Base-by-base conservation (phyloP, 1,140 invertebrate genomes). In the Aphaenogaster floridana region DNA sequence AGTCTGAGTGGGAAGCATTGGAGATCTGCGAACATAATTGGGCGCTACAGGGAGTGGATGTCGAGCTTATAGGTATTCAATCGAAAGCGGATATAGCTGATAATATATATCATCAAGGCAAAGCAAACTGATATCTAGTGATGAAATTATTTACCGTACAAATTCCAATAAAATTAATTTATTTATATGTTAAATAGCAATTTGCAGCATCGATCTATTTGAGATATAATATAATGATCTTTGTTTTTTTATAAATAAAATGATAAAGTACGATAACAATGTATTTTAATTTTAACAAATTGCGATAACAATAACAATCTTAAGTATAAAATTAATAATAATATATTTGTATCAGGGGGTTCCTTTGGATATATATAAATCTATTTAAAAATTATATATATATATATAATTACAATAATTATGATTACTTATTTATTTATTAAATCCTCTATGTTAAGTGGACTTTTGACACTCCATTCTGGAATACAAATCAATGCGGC, bases 1-100 rank as follows among this genome's bases (percentile, higher is more conserved):
- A 99, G 95, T 98, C 99, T 0, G 99, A 99, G 95, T 99, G 99
- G 99, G 99, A 99, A 96, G 99, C 99, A 3, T 96, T 99, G 11
- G 99, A 99, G 96, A 99, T 99, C 68, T 98, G 97, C 39, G 98
- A 99, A 76, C 99, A 99, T 95, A 97, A 98, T 79, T 99, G 98
- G 98, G 97, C 97, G 0, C 95, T 99, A 6, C 97, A 97, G 88
- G 97, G 97, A 91, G 97, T 97, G 5, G 98, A 99, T 93, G 95
- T 96, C 86, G 96, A 97, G 54, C 90, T 97, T 9, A 92, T 95
- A 80, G 96, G 95, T 50, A 80, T 90, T 4, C 93, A 94, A 78
- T 91, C 85, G 63, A 94, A 91, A 89, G n/a, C 52, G 48, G 92
- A 93, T 21, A 52, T 77, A 59, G 91, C 87, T 88, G 95, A 96